Base-by-base conservation (phyloP, 2,888 invertebrate species). In the Pantelozetes paolii region DNA sequence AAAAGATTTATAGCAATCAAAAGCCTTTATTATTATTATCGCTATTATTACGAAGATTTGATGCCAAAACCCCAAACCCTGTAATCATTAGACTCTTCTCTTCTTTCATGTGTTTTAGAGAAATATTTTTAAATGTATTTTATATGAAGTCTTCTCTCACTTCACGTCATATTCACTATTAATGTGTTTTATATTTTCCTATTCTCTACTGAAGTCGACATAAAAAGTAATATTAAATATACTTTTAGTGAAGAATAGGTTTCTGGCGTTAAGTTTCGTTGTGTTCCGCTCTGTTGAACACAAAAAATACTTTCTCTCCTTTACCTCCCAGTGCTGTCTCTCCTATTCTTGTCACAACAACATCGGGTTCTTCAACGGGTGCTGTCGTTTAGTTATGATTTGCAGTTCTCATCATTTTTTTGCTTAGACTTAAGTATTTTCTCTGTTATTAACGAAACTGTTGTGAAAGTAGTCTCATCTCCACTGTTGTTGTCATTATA, bases 251-350 rank as follows among this genome's bases (percentile, higher is more conserved):
- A 54, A 23, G 54, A 54, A 54, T 13, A 54, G n/a, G 30, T 59
- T 28, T n/a, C n/a, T 62, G 62, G 62, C 62, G 62, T 62, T 62
- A 62, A 62, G 32, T 62, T 32, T 62, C 62, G 15, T 62, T 62
- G 62, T 62, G 32, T 26, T 62, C 1, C 36, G 62, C 32, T 62
- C 62, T 11, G 62, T 18, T 62, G 62, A 62, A 32, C 62, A 32
- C 18, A 32, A n/a, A n/a, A n/a, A n/a, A 62, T n/a, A n/a, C 30
- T 32, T 32, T 62, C 30, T 32, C 32, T 32, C 62, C 36, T 26
- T 28, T 13, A 32, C 15, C 23, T 54, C 50, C 20, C 20, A n/a
- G 8, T 50, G 20, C 50, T 50, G n/a, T 20, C 50, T 50, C n/a
- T n/a, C 9, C 20, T n/a, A 18, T 50, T 50, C 50, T 50, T 18